Percentiles rank a stretch among this genome's conserved stretches.
phyloP scores from a whole-genome alignment of 2,888 invertebrate species.

The Macropis europaea region DNA sequence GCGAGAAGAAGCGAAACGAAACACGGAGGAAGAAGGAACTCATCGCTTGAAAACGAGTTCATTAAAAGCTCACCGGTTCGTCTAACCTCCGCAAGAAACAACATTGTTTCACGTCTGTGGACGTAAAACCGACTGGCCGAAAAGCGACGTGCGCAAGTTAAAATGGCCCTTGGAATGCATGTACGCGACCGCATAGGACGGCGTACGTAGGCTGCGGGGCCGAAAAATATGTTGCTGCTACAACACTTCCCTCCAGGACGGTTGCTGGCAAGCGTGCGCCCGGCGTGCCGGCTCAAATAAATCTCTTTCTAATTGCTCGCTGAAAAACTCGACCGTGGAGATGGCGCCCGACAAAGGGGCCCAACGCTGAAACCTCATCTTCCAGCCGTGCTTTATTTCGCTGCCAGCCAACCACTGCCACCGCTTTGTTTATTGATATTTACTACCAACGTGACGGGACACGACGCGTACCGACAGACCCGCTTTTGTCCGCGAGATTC shows the following conservation, averaged over 20 bases:
- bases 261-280: conserved; percentile 49
- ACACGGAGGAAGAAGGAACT: not conserved
- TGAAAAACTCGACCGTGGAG: conserved; percentile 70
- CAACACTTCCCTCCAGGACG: conserved; percentile 17
- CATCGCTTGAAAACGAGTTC: conserved; percentile 75
- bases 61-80: conserved; percentile 70
- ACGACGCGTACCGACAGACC: not conserved
- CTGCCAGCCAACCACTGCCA: conserved; percentile 29
- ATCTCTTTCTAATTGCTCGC: conserved; percentile 77
- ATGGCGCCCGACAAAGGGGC: conserved; percentile 74
- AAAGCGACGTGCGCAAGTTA: not conserved
- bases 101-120: conserved; percentile 67
- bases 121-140: conserved; percentile 25
- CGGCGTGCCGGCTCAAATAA: conserved; percentile 73
- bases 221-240: conserved; percentile 53
- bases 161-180: not conserved
- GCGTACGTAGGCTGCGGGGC: conserved; percentile 31
- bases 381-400: conserved; percentile 57
- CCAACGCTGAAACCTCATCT: conserved; percentile 53
- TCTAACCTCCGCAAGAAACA: conserved; percentile 54
- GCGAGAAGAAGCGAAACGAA: not conserved
- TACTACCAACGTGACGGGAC: conserved; percentile 52
- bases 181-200: not conserved
- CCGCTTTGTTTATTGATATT: conserved; percentile 71
- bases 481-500: conserved; percentile 36